Conservation (phyloP, 2,113 vertebrate species). For the Climacteris rufus region DNA sequence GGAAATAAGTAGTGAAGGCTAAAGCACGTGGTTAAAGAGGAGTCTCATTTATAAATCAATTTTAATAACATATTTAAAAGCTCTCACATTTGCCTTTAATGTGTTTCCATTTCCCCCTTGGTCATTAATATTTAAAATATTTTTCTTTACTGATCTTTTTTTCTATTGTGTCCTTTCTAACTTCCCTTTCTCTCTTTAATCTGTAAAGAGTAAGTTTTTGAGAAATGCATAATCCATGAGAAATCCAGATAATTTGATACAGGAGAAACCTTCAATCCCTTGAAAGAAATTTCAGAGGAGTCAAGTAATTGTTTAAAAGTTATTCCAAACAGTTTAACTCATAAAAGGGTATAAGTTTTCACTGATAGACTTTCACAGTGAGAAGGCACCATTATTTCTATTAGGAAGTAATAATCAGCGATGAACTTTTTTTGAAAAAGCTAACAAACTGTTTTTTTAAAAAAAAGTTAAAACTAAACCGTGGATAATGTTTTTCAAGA, state of each 20-base stretch:
- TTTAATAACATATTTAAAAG: slow-evolving; percentile 71
- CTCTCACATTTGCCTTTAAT: slow-evolving; percentile 67
- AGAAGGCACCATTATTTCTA: neutral
- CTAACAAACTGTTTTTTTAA: neutral
- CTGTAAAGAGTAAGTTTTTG: slow-evolving; percentile 27
- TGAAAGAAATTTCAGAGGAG: slow-evolving; percentile 6
- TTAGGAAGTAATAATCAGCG: neutral
- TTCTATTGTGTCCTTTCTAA: slow-evolving; percentile 55
- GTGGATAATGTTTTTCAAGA: neutral
- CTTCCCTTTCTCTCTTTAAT: slow-evolving; percentile 29
- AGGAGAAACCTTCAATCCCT: neutral
- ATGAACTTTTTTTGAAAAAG: neutral
- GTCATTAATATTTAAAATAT: slow-evolving; percentile 64
- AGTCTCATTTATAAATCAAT: slow-evolving; percentile 68
- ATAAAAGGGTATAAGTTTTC: neutral
- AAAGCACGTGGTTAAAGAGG: slow-evolving; percentile 55
- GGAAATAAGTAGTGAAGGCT: slow-evolving; percentile 58
- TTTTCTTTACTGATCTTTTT: slow-evolving; percentile 62
- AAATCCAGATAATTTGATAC: slow-evolving; percentile 15
- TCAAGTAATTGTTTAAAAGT: neutral
- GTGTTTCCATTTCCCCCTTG: slow-evolving; percentile 58
- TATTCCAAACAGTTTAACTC: neutral
- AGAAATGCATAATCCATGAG: slow-evolving; percentile 45
- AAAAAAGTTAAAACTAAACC: neutral
- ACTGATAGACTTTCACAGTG: neutral